Evolutionary conservation across 35 echinoderm and acorn worm genomes (phyloP).

Genomic region (Ophiothrix spiculata): DNA sequence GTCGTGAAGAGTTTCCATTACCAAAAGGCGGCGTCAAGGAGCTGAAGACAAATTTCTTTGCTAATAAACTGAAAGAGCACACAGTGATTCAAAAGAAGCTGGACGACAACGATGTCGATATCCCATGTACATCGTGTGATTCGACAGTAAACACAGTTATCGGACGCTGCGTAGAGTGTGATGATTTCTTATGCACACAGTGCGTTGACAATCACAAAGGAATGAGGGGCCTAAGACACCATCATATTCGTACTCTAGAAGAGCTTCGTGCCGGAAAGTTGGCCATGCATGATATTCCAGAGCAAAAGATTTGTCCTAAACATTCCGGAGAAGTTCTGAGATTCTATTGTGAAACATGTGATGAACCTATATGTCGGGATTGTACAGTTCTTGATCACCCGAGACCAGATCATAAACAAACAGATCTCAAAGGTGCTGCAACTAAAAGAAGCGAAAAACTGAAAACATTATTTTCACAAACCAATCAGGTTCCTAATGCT

Average conservation of each 20-base stretch:
- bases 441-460: not conserved
- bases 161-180: not conserved
- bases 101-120: not conserved
- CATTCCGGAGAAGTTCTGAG: constrained; percentile 10
- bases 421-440: not conserved
- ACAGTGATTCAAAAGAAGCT: not conserved
- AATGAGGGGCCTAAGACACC: not conserved
- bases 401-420: not conserved
- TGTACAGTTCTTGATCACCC: constrained; percentile 30
- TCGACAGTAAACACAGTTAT: not conserved
- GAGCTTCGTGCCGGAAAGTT: constrained; percentile 20
- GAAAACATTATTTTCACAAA: not conserved
- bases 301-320: not conserved
- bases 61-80: not conserved
- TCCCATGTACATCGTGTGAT: not conserved
- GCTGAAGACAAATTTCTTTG: not conserved
- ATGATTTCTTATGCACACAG: not conserved
- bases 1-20: not conserved
- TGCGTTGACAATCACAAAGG: not conserved
- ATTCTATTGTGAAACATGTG: constrained; percentile 33
- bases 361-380: constrained; percentile 8
- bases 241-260: not conserved
- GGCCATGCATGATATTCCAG: not conserved
- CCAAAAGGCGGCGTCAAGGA: not conserved
- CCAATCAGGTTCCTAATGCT: not conserved